Evolutionary conservation across 2,113 vertebrate species (phyloP).

Genomic region (Rhynchomys soricoides): DNA sequence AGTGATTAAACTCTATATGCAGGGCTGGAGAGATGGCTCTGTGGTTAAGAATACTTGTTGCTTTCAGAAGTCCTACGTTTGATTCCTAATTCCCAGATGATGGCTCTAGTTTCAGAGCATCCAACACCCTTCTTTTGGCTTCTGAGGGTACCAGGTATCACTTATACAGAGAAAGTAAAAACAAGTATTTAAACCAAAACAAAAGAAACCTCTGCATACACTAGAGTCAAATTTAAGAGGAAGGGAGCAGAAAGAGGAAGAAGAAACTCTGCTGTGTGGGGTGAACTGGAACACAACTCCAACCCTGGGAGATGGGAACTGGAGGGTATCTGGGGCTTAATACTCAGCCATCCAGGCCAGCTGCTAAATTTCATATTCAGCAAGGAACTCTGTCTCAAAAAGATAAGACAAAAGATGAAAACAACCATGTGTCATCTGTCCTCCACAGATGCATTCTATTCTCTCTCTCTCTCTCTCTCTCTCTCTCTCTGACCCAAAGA

Average conservation of each 20-base stretch:
- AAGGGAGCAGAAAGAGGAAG: neutral
- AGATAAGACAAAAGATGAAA: neutral
- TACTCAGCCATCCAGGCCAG: neutral
- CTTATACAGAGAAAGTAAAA: neutral
- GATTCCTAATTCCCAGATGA: neutral
- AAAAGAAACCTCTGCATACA: neutral
- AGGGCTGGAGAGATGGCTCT: no score
- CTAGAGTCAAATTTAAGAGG: neutral
- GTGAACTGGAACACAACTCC: neutral
- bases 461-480: neutral
- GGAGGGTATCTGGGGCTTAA: neutral
- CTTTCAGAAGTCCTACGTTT: neutral
- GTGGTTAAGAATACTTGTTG: neutral
- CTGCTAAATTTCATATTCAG: no score
- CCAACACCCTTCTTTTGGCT: neutral
- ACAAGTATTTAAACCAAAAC: neutral
- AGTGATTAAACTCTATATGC: neutral
- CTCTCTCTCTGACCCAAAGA: neutral
- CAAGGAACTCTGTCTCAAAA: neutral
- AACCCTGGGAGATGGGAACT: no score
- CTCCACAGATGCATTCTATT: neutral
- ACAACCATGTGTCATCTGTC: neutral
- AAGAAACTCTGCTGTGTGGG: neutral
- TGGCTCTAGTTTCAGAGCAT: neutral
- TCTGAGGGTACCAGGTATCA: neutral